A percentile compares a stretch with the other conserved stretches of the same genome.
Conservation (phyloP, 2,113 vertebrate genomes). For the Semicossyphus pulcher region DNA sequence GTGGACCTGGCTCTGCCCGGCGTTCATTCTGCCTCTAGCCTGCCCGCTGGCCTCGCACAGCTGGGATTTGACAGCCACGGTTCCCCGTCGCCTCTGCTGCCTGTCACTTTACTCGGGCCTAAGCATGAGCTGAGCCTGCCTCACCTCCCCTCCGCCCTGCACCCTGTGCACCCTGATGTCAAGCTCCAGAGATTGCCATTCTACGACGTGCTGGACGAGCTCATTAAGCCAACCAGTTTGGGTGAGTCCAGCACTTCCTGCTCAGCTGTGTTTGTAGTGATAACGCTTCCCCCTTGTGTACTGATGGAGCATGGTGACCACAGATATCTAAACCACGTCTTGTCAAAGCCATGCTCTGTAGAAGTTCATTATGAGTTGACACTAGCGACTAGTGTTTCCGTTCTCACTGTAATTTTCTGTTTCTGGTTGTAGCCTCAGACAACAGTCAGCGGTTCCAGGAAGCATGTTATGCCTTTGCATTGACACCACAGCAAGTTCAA, state of each 20-base stretch:
- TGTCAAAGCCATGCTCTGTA: not conserved
- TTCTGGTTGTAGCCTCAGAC: slow-evolving; percentile 88
- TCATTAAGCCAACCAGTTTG: slow-evolving; percentile 98
- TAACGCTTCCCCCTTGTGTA: not conserved
- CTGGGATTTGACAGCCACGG: slow-evolving; percentile 93
- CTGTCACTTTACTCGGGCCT: slow-evolving; percentile 95
- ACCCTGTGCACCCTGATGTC: slow-evolving; percentile 98
- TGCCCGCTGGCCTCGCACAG: slow-evolving; percentile 90
- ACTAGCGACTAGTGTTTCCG: not conserved
- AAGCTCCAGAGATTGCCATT: slow-evolving; percentile 99
- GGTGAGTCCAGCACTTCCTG: slow-evolving; percentile 81
- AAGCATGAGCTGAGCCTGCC: slow-evolving; percentile 98
- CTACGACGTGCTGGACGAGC: slow-evolving; percentile 97
- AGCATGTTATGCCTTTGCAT: slow-evolving; percentile 97
- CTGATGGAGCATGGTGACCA: not conserved
- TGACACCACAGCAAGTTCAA: slow-evolving; percentile 98
- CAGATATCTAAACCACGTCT: slow-evolving; percentile 4
- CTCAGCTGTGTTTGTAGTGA: slow-evolving; percentile 14
- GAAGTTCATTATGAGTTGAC: not conserved
- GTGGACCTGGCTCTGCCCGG: slow-evolving; percentile 92
- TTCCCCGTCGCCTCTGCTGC: slow-evolving; percentile 92
- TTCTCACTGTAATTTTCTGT: slow-evolving; percentile 12
- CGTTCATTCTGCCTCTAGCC: slow-evolving; percentile 89
- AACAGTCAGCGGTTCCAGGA: slow-evolving; percentile 98
- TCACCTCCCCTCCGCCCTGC: slow-evolving; percentile 93